phyloP scores from a whole-genome alignment of 2,113 vertebrate genomes.

The Symphodus melops region DNA sequence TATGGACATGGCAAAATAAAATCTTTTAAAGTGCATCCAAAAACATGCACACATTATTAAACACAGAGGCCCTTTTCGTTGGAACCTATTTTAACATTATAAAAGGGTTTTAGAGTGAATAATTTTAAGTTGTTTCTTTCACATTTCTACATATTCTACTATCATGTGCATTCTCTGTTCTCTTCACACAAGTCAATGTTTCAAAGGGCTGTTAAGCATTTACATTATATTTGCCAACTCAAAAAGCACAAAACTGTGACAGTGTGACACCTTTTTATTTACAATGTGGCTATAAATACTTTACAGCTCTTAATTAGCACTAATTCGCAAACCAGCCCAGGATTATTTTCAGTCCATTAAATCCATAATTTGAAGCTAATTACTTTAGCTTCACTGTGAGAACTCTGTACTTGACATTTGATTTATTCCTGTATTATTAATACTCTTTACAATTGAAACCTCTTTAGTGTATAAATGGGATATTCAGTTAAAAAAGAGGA shows the following conservation, averaged over 20 bases:
- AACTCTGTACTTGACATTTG: conserved; percentile 13
- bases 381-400: conserved; percentile 33
- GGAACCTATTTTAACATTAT: no score
- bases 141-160: neutral
- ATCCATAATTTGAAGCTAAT: conserved; percentile 48
- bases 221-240: neutral
- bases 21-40: no score
- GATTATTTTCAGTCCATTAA: conserved; percentile 45
- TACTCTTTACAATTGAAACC: conserved; percentile 37
- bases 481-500: conserved; percentile 13
- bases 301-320: conserved; percentile 36
- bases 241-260: neutral
- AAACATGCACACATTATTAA: no score
- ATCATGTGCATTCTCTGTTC: neutral
- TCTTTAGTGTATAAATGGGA: conserved; percentile 4
- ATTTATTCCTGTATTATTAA: conserved; percentile 26
- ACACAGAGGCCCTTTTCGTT: no score
- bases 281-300: conserved; percentile 23
- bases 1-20: no score
- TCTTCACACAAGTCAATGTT: neutral
- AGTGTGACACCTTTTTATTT: conserved; percentile 19
- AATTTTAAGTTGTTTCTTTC: no score
- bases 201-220: neutral
- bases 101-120: no score
- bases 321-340: conserved; percentile 40